Evolutionary conservation across 2,113 vertebrate species (phyloP), one percentile per base, ranked within the genome.

Genomic region (Xenopus laevis): DNA sequence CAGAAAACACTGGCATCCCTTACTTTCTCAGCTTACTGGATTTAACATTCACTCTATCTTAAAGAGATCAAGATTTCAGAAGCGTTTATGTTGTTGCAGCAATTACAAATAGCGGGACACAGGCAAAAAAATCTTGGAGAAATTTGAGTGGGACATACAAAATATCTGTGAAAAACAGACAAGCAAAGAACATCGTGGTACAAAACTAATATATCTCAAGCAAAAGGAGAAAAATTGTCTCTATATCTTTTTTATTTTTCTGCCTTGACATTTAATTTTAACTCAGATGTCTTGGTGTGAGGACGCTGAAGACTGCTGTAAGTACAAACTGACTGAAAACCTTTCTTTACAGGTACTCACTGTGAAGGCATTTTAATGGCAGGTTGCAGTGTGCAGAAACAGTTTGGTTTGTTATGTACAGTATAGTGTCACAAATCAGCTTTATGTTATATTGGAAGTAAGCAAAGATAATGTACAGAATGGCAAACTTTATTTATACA

Each of bases 271-370:
- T 84, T 81, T 87, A 79, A 82, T 16, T 83, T 80, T 86, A 79
- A 77, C 82, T 83, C 84, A 86, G 86, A 90, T 89, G 88, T 84
- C 91, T 87, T 92, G 89, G 88, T 91, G 87, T 88, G 92, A 93
- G 87, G 92, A 92, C 87, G 84, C 82, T 78, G 87, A 92, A 80
- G 90, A 92, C 68, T 82, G 84, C 82, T 91, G 92, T 93, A 92
- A 93, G 91, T 93, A 91, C 79, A 82, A 50, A 84, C 73, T 85
- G 80, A 78, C 74, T 86, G 81, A 79, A 80, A 75, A 83, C 70
- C 72, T 75, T 85, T 82, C 79, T 80, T 27, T 40, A 40, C 5
- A 40, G 27, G n/a, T 81, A 71, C 62, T 79, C 77, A 74, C 58
- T 65, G 18, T 79, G 74, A 79, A 75, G 76, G 84, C 78, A 68